Evolutionary conservation across 2,797 vertebrate genomes (phyloP), one percentile per base, ranked within the genome.

Genomic region (Amblyraja radiata): DNA sequence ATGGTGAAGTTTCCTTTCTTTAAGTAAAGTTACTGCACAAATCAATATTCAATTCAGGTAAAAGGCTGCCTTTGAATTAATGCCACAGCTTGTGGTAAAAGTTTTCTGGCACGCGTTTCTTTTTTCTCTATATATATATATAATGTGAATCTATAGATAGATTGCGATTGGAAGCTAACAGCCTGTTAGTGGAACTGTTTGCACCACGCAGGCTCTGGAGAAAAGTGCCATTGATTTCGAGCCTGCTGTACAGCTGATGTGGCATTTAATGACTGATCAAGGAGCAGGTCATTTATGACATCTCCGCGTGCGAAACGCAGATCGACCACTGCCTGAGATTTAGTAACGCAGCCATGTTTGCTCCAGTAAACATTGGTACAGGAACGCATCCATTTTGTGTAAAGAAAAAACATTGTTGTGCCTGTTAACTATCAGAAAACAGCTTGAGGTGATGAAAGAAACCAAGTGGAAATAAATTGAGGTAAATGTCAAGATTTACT

Each of bases 21-120:
- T 91, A 5, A 46, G 39, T 23, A 28, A 46, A 25, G 36, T 91
- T 54, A 3, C 90, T 46, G 1, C 1, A 14, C 68, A 91, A 74
- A 74, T 91, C 90, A 73, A 91, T 91, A 90, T 28, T 46, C 32
- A 91, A 74, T 91, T 54, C 90, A 46, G 11, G 16, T 74, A 91
- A 54, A 91, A 71, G 68, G 68, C 25, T 4, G 73, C 9, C 39
- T 46, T 28, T 73, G 21, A 73, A 28, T 74, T 54, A 91, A 73
- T 91, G 32, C 65, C 13, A 6, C 25, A 21, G 61, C 58, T 74
- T 36, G 6, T 3, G 65, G 18, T 73, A 71, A 73, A 73, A 11
- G 21, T 32, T 32, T 61, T 1, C 25, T 11, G 23, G 58, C 58
- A 28, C 8, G 14, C 8, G 36, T n/a, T 91, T 71, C 39, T 81